Percentiles rank a stretch among this genome's conserved stretches.
phyloP scores from a whole-genome alignment of 2,113 vertebrate genomes.

The Climacteris rufus region DNA sequence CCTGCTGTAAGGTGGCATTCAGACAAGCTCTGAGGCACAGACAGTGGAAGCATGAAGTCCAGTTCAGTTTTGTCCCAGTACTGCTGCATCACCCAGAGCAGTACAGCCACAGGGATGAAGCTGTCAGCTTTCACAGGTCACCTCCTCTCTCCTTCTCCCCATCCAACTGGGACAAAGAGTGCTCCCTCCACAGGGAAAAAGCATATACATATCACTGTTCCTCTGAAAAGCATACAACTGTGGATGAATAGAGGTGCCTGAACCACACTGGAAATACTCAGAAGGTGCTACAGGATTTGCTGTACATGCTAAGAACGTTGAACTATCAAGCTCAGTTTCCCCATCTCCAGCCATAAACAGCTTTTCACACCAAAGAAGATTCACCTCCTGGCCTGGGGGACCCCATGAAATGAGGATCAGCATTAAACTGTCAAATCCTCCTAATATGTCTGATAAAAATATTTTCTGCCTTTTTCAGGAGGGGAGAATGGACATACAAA shows the following conservation, averaged over 20 bases:
- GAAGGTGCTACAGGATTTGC: background rate
- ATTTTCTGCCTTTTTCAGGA: background rate
- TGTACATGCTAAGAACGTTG: background rate
- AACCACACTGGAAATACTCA: background rate
- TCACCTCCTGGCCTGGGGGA: background rate
- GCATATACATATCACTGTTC: background rate
- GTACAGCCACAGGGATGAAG: background rate
- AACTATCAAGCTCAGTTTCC: background rate
- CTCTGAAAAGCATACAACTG: background rate
- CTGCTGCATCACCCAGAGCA: background rate
- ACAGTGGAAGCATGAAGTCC: background rate
- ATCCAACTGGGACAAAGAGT: background rate
- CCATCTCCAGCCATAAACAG: background rate
- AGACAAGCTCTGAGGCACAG: background rate
- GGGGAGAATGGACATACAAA: background rate
- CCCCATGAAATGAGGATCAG: background rate
- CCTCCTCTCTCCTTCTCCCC: background rate
- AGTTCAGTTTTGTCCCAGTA: background rate
- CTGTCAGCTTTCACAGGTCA: background rate
- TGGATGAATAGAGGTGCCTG: background rate
- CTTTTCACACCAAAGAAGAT: background rate
- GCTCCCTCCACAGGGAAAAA: background rate
- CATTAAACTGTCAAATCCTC: background rate
- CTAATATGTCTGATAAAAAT: background rate
- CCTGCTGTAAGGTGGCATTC: background rate